phyloP scores from a whole-genome alignment of 1,140 invertebrate genomes.

The Ceratina japonica region DNA sequence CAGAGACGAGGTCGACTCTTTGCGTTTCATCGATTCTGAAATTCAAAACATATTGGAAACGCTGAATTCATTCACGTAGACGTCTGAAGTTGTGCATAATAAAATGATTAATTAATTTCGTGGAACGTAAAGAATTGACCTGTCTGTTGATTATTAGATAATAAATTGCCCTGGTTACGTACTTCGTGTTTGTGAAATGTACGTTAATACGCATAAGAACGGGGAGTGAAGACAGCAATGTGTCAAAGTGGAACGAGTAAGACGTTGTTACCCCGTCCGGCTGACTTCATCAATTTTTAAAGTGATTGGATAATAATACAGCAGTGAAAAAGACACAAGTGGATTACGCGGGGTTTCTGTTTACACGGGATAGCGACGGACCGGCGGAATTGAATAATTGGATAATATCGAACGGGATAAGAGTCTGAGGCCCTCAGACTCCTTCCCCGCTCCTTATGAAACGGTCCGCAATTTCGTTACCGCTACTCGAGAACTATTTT shows the following conservation, averaged over 20 bases:
- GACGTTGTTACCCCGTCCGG: neutral
- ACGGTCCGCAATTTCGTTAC: conserved; percentile 1
- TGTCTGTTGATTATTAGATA: too few species aligned
- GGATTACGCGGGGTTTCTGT: conserved; percentile 3
- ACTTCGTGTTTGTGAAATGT: too few species aligned
- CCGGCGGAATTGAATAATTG: conserved; percentile 44
- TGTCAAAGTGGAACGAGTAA: neutral
- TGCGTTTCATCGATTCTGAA: too few species aligned
- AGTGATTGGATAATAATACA: conserved; percentile 13
- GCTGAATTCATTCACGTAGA: too few species aligned
- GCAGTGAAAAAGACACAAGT: conserved; percentile 7
- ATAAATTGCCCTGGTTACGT: too few species aligned
- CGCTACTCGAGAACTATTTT: neutral
- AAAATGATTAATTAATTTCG: too few species aligned
- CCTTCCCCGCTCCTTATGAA: neutral
- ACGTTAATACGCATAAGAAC: too few species aligned
- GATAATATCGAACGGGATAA: conserved; percentile 22
- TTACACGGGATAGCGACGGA: conserved; percentile 8
- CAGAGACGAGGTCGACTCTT: too few species aligned
- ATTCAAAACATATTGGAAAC: too few species aligned
- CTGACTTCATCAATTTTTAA: neutral
- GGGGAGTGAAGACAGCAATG: neutral
- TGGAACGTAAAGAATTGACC: too few species aligned
- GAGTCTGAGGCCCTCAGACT: neutral
- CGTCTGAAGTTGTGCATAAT: too few species aligned